Evolutionary conservation across 2,113 vertebrate species (phyloP).

Genomic region (Dinomys branickii): DNA sequence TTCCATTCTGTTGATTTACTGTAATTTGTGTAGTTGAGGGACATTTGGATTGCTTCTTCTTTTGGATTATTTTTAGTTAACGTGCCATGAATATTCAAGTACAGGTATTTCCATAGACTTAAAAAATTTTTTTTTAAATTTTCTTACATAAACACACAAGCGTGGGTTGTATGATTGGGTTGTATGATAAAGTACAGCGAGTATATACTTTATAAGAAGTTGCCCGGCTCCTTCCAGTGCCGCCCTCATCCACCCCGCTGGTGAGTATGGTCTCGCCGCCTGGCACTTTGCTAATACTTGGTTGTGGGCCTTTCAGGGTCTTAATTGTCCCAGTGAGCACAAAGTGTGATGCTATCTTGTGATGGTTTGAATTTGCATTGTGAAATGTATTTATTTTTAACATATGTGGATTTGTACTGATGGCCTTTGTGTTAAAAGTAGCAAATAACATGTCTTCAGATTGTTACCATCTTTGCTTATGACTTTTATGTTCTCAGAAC

Average conservation of each 20-base stretch:
- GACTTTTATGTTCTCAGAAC: conserved; percentile 15
- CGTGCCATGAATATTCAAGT: not conserved
- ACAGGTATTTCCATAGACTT: not conserved
- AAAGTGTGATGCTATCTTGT: not conserved
- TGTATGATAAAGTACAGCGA: not conserved
- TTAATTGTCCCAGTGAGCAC: not conserved
- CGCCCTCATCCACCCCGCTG: not conserved
- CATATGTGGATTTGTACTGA: not conserved
- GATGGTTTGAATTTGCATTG: conserved; percentile 37
- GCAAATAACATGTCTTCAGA: not conserved
- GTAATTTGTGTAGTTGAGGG: not conserved
- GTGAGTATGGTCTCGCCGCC: no score
- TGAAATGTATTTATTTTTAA: conserved; percentile 45
- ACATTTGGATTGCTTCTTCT: not conserved
- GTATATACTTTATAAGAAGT: not conserved
- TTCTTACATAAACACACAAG: not conserved
- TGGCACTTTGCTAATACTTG: conserved; percentile 16
- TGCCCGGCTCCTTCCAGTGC: not conserved
- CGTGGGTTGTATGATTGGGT: not conserved
- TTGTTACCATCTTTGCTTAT: conserved; percentile 19
- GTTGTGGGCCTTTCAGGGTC: not conserved
- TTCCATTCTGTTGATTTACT: not conserved
- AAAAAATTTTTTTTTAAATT: not conserved
- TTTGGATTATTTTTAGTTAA: conserved; percentile 45
- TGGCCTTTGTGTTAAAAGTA: conserved; percentile 26